Evolutionary conservation across 1,140 invertebrate species (phyloP).

Genomic region (Trichonephila inaurata): DNA sequence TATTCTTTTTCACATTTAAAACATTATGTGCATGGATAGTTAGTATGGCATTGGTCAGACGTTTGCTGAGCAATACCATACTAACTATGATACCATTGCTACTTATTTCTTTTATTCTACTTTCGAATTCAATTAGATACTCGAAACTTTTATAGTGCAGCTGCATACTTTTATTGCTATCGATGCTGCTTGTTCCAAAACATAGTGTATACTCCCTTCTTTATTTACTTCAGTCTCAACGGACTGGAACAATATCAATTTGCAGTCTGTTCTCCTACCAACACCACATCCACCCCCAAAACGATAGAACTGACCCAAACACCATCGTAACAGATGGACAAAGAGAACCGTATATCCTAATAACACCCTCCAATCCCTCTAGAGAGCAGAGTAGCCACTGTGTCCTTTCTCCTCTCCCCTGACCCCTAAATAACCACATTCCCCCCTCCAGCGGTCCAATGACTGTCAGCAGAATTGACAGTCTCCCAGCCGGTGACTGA

Average conservation of each 20-base stretch:
- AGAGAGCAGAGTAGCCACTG: neutral
- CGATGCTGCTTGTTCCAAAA: neutral
- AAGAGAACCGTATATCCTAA: constrained; percentile 1
- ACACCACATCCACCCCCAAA: neutral
- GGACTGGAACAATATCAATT: neutral
- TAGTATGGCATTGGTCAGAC: too few relatives aligned
- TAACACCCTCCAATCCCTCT: constrained; percentile 17
- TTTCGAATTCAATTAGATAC: too few relatives aligned
- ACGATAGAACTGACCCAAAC: neutral
- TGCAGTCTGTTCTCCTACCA: neutral
- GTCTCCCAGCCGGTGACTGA: constrained; percentile 28
- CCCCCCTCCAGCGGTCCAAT: neutral
- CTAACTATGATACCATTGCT: too few relatives aligned
- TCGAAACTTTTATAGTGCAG: too few relatives aligned
- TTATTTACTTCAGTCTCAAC: neutral
- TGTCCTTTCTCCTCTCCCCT: neutral
- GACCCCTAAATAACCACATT: constrained; percentile 45
- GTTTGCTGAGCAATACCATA: too few relatives aligned
- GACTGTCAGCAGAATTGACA: constrained; percentile 30
- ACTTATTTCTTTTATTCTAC: too few relatives aligned
- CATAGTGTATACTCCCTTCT: neutral
- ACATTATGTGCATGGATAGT: too few relatives aligned
- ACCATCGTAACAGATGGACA: constrained; percentile 21
- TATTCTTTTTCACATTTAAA: too few relatives aligned
- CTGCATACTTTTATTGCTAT: neutral